Evolutionary conservation across 2,888 invertebrate genomes (phyloP).

Genomic region (Hirtodrosophila histrioides): DNA sequence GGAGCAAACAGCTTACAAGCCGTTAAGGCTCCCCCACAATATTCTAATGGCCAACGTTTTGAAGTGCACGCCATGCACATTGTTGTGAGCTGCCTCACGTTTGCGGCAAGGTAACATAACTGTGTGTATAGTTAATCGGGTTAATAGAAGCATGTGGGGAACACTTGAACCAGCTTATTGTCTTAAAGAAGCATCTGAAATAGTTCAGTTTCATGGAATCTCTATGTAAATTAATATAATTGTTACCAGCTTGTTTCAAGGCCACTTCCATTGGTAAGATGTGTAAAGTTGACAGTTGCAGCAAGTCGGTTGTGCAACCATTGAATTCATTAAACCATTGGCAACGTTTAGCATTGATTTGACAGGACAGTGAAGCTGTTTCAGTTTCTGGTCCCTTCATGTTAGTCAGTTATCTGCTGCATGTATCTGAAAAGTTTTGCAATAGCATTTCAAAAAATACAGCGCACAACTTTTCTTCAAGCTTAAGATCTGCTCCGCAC

Average conservation of each 20-base stretch:
- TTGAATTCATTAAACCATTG: constrained; percentile 33
- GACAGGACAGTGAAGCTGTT: constrained; percentile 47
- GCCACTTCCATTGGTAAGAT: neutral
- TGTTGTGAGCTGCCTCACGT: constrained; percentile 16
- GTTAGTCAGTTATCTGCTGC: constrained; percentile 62
- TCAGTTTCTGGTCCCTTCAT: constrained; percentile 13
- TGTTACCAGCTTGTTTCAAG: no score
- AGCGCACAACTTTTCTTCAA: constrained; percentile 57
- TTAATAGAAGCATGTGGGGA: no score
- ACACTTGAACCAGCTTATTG: no score
- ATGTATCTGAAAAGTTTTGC: constrained; percentile 74
- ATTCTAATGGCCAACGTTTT: constrained; percentile 29
- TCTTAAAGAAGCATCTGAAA: no score
- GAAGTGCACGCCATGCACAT: neutral
- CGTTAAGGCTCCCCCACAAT: constrained; percentile 33
- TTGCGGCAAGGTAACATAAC: neutral
- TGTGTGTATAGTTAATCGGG: neutral
- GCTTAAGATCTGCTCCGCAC: constrained; percentile 56
- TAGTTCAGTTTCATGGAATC: no score
- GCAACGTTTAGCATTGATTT: constrained; percentile 55
- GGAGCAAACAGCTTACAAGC: constrained; percentile 37
- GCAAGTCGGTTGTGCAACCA: constrained; percentile 26
- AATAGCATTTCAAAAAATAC: constrained; percentile 64
- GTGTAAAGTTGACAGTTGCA: neutral
- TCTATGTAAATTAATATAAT: no score